Base-by-base conservation (phyloP, 2,113 vertebrate genomes). In the Trematomus loennbergii region DNA sequence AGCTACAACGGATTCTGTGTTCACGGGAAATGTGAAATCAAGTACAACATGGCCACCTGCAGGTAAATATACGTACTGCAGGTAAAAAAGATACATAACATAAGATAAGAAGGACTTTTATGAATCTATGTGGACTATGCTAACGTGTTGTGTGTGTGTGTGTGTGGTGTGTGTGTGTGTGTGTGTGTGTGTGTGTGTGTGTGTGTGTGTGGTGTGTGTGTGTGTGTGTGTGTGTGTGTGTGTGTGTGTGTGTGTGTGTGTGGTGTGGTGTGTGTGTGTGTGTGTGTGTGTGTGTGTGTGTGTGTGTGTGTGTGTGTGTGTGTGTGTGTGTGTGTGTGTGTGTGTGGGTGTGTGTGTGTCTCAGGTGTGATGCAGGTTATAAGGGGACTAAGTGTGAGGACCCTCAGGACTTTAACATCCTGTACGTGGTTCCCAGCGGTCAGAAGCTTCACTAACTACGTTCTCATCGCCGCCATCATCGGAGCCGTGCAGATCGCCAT, bases 371-470 rank as follows among this genome's bases (percentile, higher is more conserved):
- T 74, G 93, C 97, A 36, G 97, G 97, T 52, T 99, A 98, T 81
- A 97, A 97, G 92, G 97, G 97, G 20, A 87, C 94, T 69, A 96
- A 96, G 93, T 99, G 97, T 93, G 97, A 98, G 76, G 97, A 99
- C 93, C 96, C 96, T n/a, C 93, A 92, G 89, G 97, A 98, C 94
- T 98, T 98, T 92, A 98, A 97, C 94, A 96, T 99, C 93, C 96
- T 98, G 71, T 99, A 99, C 79, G 97, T 99, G 71, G 97, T 99
- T 68, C 97, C 97, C 62, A 98, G 97, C 45, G 96, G 97, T 84
- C 97, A 98, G 95, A 98, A 98, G 90, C 96, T 99, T 48, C 98
- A 97, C 9, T 98, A 99, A 97, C 9, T 98, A 99, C 64, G 97
- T 98, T 87, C 97, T 99, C 78, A 98, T 98, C 87, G 97, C 97